A percentile compares a stretch with the other conserved stretches of the same genome.
These are phyloP conservation scores for Chiloscyllium punctatum DNA, from an alignment of 2,797 vertebrate genomes.

Conservation along the genomic window DNA sequence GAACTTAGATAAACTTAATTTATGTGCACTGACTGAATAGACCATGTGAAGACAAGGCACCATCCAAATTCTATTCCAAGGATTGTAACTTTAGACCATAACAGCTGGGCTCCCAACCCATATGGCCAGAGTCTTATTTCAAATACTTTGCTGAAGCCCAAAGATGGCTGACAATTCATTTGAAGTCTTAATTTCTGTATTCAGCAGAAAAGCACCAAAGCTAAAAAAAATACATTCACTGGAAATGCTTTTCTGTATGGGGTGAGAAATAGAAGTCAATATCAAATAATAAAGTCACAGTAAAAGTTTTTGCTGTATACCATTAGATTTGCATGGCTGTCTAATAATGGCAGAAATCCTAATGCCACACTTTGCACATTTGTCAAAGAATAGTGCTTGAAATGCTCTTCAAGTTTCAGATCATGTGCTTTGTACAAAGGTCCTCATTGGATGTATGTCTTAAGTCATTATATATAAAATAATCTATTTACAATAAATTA, in stretches of 20 bases:
- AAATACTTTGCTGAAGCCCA: not conserved
- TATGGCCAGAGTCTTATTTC: not conserved
- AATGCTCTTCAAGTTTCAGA: not conserved
- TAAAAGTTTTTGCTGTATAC: not conserved
- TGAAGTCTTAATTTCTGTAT: not conserved
- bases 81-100: not conserved
- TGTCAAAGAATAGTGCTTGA: not conserved
- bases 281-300: not conserved
- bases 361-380: not conserved
- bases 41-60: not conserved
- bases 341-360: not conserved
- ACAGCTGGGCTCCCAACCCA: not conserved
- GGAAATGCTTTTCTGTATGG: not conserved
- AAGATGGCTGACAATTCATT: not conserved
- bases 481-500: not conserved
- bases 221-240: not conserved
- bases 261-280: not conserved
- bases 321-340: not conserved
- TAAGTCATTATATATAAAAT: not conserved
- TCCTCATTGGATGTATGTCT: not conserved
- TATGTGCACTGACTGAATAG: not conserved
- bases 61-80: not conserved
- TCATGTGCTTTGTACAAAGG: not conserved
- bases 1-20: not conserved
- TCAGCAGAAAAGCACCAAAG: not conserved